phyloP scores from a whole-genome alignment of 2,888 invertebrate species.

The Orthonevra nobilis region DNA sequence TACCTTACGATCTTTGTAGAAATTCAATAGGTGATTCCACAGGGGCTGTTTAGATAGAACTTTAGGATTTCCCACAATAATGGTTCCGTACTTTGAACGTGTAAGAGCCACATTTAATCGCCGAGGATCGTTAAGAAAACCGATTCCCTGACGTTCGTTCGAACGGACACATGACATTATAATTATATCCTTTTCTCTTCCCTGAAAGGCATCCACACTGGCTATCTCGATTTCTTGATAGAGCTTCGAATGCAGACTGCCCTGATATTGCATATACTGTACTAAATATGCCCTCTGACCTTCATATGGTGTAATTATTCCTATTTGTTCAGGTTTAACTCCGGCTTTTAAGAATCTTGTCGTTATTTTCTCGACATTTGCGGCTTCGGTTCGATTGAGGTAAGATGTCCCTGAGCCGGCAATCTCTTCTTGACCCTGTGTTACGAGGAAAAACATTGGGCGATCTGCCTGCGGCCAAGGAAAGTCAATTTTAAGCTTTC shows the following conservation, averaged over 20 bases:
- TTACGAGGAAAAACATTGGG: slow-evolving; percentile 99
- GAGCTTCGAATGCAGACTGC: slow-evolving; percentile 96
- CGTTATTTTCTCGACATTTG: slow-evolving; percentile 98
- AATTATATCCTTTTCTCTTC: slow-evolving; percentile 99
- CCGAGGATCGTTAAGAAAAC: slow-evolving; percentile 98
- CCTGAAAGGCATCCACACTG: slow-evolving; percentile 99
- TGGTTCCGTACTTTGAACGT: slow-evolving; percentile 97
- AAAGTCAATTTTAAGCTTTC: slow-evolving; percentile 96
- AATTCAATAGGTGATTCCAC: slow-evolving; percentile 98
- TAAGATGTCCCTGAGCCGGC: slow-evolving; percentile 99
- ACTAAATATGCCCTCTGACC: slow-evolving; percentile 98
- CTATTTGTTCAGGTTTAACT: slow-evolving; percentile 98
- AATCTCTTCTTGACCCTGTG: slow-evolving; percentile 99
- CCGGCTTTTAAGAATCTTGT: slow-evolving; percentile 97
- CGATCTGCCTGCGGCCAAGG: slow-evolving; percentile 98
- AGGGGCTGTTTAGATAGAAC: slow-evolving; percentile 98
- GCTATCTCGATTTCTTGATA: slow-evolving; percentile 99
- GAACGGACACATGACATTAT: slow-evolving; percentile 99
- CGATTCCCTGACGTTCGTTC: slow-evolving; percentile 99
- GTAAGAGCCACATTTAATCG: slow-evolving; percentile 98
- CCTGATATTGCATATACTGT: slow-evolving; percentile 99
- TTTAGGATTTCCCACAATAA: slow-evolving; percentile 99
- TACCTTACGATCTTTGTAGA: slow-evolving; percentile 96
- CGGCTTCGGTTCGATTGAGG: slow-evolving; percentile 98
- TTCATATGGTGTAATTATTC: slow-evolving; percentile 99